Conservation (phyloP, 2,888 invertebrate species). For the Dynastes tityus region DNA sequence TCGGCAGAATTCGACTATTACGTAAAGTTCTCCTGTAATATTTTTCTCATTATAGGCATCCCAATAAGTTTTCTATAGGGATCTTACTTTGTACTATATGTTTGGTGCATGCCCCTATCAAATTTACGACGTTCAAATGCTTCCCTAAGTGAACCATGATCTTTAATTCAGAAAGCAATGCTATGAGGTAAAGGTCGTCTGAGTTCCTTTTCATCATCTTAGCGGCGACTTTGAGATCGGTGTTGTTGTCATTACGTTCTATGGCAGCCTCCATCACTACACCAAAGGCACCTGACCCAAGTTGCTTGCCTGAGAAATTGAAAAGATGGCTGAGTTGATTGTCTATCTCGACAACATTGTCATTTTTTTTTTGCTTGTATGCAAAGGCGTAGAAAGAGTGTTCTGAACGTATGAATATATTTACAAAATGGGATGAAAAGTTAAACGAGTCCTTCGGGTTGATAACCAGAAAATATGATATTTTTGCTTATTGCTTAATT, state of each 20-base stretch:
- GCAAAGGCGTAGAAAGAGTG: background rate
- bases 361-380: no score
- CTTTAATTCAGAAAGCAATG: constrained; percentile 93
- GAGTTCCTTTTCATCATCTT: constrained; percentile 95
- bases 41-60: background rate
- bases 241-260: constrained; percentile 84
- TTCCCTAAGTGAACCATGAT: constrained; percentile 96
- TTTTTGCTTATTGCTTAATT: no score
- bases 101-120: constrained; percentile 94
- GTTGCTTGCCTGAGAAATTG: constrained; percentile 79
- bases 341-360: no score
- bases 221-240: constrained; percentile 89
- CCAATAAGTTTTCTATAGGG: no score
- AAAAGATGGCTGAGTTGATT: background rate
- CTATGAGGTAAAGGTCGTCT: constrained; percentile 88
- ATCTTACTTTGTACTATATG: constrained; percentile 88
- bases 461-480: no score
- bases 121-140: constrained; percentile 95
- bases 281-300: constrained; percentile 96
- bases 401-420: no score
- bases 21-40: constrained; percentile 85
- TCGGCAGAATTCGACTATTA: constrained; percentile 95
- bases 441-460: no score
- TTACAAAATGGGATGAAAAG: no score
- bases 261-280: constrained; percentile 93